Evolutionary conservation across 2,113 vertebrate genomes (phyloP).

Genomic region (Actinemys pallida): DNA sequence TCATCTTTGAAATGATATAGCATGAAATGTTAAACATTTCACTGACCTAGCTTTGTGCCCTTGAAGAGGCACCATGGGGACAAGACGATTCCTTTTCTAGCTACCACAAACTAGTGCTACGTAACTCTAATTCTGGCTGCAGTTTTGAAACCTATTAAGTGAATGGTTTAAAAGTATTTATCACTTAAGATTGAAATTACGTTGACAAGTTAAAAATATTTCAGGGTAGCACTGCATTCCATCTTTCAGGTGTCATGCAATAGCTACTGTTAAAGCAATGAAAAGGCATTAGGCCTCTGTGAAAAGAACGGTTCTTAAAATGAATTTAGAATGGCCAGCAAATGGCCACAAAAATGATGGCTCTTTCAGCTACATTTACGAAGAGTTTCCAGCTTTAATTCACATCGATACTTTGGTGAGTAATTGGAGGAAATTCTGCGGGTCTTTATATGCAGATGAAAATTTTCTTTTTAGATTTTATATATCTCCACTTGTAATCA

Average conservation of each 20-base stretch:
- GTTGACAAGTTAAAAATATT: constrained; percentile 4
- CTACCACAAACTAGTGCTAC: not conserved
- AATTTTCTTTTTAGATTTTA: not conserved
- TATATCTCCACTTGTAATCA: not conserved
- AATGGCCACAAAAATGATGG: not conserved
- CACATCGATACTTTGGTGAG: not conserved
- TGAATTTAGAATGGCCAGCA: not conserved
- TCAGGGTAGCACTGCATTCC: not conserved
- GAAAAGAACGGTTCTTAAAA: not conserved
- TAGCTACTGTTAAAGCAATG: not conserved
- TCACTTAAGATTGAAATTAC: not conserved
- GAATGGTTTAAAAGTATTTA: not conserved
- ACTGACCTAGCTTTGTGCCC: not conserved
- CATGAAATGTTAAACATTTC: not conserved
- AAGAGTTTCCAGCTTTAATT: not conserved
- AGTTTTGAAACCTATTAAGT: not conserved
- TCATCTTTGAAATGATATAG: not conserved
- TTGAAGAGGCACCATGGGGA: not conserved
- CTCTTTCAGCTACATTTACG: constrained; percentile 2
- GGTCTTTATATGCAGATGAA: not conserved
- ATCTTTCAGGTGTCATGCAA: not conserved
- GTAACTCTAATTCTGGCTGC: constrained; percentile 2
- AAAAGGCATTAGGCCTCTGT: not conserved
- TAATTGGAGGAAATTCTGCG: not conserved
- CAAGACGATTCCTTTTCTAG: not conserved